Evolutionary conservation across 2,797 vertebrate species (phyloP), one percentile per base, ranked within the genome.

Genomic region (Clangula hyemalis): DNA sequence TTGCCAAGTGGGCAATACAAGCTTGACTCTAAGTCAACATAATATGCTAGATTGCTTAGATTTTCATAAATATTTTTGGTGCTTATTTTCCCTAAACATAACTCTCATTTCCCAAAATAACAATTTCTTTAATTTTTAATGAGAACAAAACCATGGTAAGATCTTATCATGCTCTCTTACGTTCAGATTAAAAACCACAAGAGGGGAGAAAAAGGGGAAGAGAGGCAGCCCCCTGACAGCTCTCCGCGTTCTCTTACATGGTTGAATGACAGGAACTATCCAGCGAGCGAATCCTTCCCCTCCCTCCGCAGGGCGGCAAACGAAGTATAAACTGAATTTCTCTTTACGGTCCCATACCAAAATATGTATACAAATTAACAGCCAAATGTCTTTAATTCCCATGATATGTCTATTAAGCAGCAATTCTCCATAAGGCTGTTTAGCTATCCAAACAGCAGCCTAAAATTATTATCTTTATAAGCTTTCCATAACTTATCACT

Each of bases 31-130:
- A 97, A 97, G 94, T 95, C 96, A 97, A 97, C 60, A 94, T 86
- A 94, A 95, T 91, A 83, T 87, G 93, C 87, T 93, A 83, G 91
- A 97, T 95, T 83, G 95, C 89, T 96, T 94, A 95, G 68, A 94
- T 95, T 97, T 97, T 95, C 94, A 96, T 97, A 97, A 97, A 95
- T 96, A 96, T 92, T 96, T 97, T 95, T 94, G 94, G 94, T 92
- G 84, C 82, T 96, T 95, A 84, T 96, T 97, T 95, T 87, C 95
- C 90, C 90, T 91, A 95, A 97, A 97, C 86, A 91, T 97, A 97
- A 97, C 45, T 93, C 77, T 97, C 80, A 96, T 91, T 88, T 97
- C 90, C 95, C 94, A 80, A 97, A 97, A 96, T 90, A 96, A 97
- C 82, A 88, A 94, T 95, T 97, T 94, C 87, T 97, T 97, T 94